Evolutionary conservation across 2,797 vertebrate genomes (phyloP), one percentile per base, ranked within the genome.

Genomic region (Cephalopachus bancanus): DNA sequence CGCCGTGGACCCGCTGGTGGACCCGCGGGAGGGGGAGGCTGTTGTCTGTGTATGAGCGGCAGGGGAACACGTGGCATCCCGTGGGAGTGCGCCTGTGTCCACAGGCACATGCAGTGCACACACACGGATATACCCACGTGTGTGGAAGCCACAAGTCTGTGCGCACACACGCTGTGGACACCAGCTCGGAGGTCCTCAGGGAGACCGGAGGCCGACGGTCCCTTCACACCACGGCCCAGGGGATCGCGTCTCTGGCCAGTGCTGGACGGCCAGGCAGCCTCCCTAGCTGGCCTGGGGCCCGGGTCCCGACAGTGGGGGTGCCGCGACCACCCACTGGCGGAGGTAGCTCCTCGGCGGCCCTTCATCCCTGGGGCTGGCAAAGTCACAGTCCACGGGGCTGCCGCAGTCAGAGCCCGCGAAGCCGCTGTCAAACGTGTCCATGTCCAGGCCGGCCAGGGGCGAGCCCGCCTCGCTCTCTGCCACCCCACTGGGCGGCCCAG

Each of bases 361-460:
- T 3, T 98, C 98, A 7, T 97, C 97, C 30, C 14, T 7, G 28
- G 92, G 59, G 37, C 85, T 30, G 16, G 81, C 10, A 74, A 98
- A 98, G 86, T 98, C 98, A 75, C 93, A 97, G 64, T 98, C 98
- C 84, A 98, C 96, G 0, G 99, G 98, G 97, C 98, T 99, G 84
- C 98, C 98, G 11, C 99, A 99, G 93, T 99, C 99, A 0, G 99
- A 99, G 97, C 99, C 99, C 12, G 98, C 98, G n/a, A 99, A 99
- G 84, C 99, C 99, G 1, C 99, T 99, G 96, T 99, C 99, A 0
- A 99, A 99, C 12, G 99, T 99, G 98, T 99, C 99, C 98, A 99
- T 90, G 97, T 99, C 99, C 91, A 99, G 59, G 7, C 98, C 98
- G 0, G 99, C 98, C 0, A 97, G 98, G 10, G 99, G 99, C 28